These are phyloP conservation scores for Petroica traversi DNA, from an alignment of 2,113 vertebrate genomes.

Conservation along the genomic window DNA sequence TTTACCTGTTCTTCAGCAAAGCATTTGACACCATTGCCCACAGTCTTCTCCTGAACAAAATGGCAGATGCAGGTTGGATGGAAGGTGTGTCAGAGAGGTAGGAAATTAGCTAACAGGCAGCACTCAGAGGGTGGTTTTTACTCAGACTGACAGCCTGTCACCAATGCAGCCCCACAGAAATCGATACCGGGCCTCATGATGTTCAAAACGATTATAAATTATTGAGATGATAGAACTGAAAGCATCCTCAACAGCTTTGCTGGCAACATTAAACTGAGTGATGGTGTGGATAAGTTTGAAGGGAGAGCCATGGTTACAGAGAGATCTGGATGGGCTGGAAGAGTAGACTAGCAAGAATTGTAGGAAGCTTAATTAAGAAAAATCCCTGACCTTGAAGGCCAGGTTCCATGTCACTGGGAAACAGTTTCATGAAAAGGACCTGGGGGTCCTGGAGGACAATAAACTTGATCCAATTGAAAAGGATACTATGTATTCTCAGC, in stretches of 20 bases:
- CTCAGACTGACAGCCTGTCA: background rate
- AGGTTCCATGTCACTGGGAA: background rate
- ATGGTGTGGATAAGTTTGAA: background rate
- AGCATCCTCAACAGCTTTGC: background rate
- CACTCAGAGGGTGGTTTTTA: background rate
- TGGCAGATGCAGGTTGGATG: too few species aligned
- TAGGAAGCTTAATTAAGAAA: background rate
- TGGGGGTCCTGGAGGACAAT: background rate
- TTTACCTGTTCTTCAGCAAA: background rate
- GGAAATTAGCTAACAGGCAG: background rate
- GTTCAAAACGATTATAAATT: background rate
- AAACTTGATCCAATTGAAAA: background rate
- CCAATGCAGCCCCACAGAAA: background rate
- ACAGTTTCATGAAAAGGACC: background rate
- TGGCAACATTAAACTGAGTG: background rate
- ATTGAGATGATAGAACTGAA: background rate
- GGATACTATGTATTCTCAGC: background rate
- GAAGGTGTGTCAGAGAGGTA: background rate
- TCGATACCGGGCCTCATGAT: background rate
- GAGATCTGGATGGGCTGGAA: background rate
- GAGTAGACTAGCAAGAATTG: background rate
- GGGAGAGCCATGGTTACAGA: background rate
- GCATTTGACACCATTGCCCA: background rate
- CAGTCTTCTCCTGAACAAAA: accelerated
- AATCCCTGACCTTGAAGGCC: background rate